phyloP scores from a whole-genome alignment of 2,113 vertebrate genomes.

The Mohoua ochrocephala region DNA sequence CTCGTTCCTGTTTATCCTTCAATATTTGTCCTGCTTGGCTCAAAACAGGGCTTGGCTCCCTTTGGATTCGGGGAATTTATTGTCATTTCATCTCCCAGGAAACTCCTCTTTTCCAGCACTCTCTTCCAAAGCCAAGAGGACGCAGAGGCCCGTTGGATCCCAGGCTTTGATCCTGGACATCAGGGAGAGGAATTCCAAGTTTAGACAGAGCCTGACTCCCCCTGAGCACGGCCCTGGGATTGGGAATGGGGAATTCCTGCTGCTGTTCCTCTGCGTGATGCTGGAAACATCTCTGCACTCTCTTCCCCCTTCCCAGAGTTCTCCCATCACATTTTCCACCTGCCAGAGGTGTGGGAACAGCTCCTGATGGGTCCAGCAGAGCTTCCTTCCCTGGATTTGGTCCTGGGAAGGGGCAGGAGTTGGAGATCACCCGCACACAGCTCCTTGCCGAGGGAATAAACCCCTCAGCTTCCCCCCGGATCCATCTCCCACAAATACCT shows the following conservation, averaged over 20 bases:
- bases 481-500: neutral
- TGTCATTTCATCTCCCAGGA: neutral
- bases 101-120: neutral
- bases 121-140: neutral
- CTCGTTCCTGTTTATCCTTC: neutral
- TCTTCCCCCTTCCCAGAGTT: neutral
- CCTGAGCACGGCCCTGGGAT: fast-evolving
- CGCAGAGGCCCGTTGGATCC: neutral
- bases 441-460: neutral
- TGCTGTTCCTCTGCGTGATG: fast-evolving
- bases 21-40: neutral
- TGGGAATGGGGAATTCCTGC: neutral
- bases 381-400: fast-evolving
- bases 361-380: fast-evolving
- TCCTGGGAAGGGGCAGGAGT: neutral
- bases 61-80: neutral
- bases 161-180: neutral
- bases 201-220: neutral
- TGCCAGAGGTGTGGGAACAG: too few relatives aligned
- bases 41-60: neutral
- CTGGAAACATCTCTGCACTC: neutral
- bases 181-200: neutral
- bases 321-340: fast-evolving
- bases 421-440: neutral
- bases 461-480: neutral